These are phyloP conservation scores for Omphaloscelis lunosa DNA, from an alignment of 2,888 invertebrate species.

Conservation along the genomic window DNA sequence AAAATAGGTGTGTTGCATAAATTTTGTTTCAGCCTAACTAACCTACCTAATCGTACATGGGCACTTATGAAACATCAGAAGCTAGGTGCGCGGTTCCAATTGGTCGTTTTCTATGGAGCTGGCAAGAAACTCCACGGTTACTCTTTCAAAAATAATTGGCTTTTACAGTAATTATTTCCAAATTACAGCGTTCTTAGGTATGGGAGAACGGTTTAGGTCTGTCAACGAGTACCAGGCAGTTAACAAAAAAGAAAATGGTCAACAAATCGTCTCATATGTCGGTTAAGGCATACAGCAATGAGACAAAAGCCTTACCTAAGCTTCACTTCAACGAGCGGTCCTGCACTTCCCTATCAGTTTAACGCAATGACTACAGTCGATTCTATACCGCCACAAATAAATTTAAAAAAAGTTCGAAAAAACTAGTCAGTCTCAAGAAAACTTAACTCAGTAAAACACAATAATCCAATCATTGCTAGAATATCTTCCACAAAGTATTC, in stretches of 20 bases:
- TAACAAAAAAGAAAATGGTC: background rate
- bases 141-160: background rate
- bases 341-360: background rate
- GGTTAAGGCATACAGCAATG: background rate
- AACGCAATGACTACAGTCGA: background rate
- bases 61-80: background rate
- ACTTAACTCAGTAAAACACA: conserved; percentile 10
- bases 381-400: background rate
- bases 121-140: background rate
- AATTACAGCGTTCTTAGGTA: background rate
- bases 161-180: background rate
- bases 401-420: background rate
- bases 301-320: background rate
- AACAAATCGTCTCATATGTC: background rate
- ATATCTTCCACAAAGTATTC: conserved; percentile 30
- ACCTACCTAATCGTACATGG: background rate
- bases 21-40: background rate
- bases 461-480: conserved; percentile 30
- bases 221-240: background rate
- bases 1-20: background rate
- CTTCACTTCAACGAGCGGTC: background rate
- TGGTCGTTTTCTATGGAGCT: background rate
- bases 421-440: conserved; percentile 18
- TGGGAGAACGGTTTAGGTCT: background rate
- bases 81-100: no score